Evolutionary conservation across 2,113 vertebrate genomes (phyloP).

Genomic region (Rhea pennata): DNA sequence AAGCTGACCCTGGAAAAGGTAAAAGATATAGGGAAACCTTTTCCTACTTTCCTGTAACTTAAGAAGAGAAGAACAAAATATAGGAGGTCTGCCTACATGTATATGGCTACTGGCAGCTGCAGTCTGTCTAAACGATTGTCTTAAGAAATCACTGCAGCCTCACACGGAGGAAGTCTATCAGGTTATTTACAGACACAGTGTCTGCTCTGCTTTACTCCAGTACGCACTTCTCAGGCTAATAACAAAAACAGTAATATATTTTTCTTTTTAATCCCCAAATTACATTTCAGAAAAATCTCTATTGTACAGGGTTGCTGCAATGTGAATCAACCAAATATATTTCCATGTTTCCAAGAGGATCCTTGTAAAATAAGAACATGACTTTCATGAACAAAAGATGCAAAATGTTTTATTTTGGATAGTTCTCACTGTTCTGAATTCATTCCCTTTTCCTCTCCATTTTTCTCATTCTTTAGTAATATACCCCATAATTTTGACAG

Average conservation of each 20-base stretch:
- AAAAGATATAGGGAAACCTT: background rate
- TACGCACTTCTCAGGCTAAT: background rate
- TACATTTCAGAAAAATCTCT: background rate
- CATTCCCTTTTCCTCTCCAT: background rate
- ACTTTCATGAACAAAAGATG: background rate
- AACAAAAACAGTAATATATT: background rate
- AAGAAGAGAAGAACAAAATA: background rate
- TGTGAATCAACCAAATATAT: background rate
- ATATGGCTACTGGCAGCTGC: accelerated
- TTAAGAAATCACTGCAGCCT: background rate
- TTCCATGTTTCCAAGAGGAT: background rate
- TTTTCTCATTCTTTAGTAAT: background rate
- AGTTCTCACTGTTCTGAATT: background rate
- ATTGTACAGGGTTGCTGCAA: background rate
- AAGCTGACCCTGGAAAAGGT: background rate
- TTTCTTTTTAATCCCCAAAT: background rate
- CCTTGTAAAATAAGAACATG: background rate
- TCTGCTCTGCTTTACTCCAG: background rate
- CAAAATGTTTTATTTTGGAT: background rate
- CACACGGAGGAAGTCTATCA: background rate
- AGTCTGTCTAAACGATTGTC: accelerated
- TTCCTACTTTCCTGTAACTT: background rate
- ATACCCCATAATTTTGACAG: background rate
- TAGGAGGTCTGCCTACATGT: background rate
- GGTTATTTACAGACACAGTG: background rate